Evolutionary conservation across 1,140 invertebrate species (phyloP).

Genomic region (Hyposmocoma kahamanoa): DNA sequence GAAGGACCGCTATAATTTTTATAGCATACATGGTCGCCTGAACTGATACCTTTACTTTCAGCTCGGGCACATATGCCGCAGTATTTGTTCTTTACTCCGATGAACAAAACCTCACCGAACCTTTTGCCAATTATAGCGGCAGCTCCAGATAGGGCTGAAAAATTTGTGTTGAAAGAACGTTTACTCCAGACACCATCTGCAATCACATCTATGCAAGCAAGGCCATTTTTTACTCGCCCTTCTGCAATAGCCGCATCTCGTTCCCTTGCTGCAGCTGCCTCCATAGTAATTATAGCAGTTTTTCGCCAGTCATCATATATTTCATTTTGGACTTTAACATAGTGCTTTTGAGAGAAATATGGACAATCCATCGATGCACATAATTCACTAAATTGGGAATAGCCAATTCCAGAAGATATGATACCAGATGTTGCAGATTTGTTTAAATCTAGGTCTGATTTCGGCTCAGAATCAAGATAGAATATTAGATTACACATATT

Average conservation of each 20-base stretch:
- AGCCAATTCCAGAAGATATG: too few relatives aligned
- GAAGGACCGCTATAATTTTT: slow-evolving; percentile 39
- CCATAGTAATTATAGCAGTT: too few relatives aligned
- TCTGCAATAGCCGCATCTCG: slow-evolving; percentile 23
- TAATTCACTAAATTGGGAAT: too few relatives aligned
- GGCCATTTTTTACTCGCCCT: slow-evolving; percentile 20
- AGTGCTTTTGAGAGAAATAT: too few relatives aligned
- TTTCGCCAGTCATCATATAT: too few relatives aligned
- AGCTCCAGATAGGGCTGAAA: slow-evolving; percentile 35
- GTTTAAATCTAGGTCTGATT: too few relatives aligned
- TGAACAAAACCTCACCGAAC: slow-evolving; percentile 22
- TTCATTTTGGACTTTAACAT: too few relatives aligned
- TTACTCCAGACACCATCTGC: slow-evolving; percentile 37
- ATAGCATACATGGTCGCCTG: slow-evolving; percentile 28
- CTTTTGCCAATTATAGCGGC: slow-evolving; percentile 25
- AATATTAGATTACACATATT: too few relatives aligned
- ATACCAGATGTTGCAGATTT: too few relatives aligned
- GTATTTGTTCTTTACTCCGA: slow-evolving; percentile 29
- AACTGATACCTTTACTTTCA: slow-evolving; percentile 8
- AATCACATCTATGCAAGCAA: slow-evolving; percentile 30
- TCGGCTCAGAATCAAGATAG: too few relatives aligned
- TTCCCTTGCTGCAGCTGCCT: slow-evolving; percentile 36
- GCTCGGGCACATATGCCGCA: slow-evolving; percentile 24
- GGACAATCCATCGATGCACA: too few relatives aligned
- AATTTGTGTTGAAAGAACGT: slow-evolving; percentile 32